Percentiles rank a stretch among this genome's conserved stretches.
phyloP scores from a whole-genome alignment of 2,113 vertebrate species.

The Protomyctophum bolini region DNA sequence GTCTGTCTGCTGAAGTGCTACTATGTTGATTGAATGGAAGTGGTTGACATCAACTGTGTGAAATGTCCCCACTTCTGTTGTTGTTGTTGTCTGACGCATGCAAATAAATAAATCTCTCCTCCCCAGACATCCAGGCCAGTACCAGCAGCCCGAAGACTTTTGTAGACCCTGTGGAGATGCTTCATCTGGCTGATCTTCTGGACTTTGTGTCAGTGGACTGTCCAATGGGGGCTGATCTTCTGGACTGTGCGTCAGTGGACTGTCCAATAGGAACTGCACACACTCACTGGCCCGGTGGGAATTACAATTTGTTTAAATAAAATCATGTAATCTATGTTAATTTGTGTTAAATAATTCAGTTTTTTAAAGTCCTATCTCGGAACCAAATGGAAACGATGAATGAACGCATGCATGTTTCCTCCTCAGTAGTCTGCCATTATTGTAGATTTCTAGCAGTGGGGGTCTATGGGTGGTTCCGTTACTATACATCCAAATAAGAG shows the following conservation, averaged over 20 bases:
- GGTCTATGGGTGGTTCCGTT: too few species aligned
- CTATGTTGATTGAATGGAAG: background rate
- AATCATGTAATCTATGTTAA: background rate
- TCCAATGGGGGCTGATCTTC: slow-evolving; percentile 59
- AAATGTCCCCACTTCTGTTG: too few species aligned
- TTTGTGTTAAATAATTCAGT: background rate
- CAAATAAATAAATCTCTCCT: background rate
- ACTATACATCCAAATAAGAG: too few species aligned
- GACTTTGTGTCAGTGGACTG: too few species aligned
- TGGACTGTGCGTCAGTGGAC: too few species aligned
- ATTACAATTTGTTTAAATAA: background rate
- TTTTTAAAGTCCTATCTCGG: background rate
- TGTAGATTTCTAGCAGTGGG: too few species aligned
- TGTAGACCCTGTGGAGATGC: slow-evolving; percentile 78
- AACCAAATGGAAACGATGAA: background rate
- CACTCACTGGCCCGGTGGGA: slow-evolving; percentile 73
- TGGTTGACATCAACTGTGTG: too few species aligned
- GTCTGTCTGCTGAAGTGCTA: background rate
- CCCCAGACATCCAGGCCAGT: slow-evolving; percentile 70
- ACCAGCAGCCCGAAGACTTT: slow-evolving; percentile 75
- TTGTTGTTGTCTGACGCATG: too few species aligned
- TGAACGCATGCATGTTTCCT: background rate
- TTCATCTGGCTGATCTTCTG: slow-evolving; percentile 73
- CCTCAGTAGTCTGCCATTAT: background rate
- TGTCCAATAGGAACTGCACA: too few species aligned